Conservation (phyloP, 2,888 invertebrate genomes). For the Melinopterus prodromus region DNA sequence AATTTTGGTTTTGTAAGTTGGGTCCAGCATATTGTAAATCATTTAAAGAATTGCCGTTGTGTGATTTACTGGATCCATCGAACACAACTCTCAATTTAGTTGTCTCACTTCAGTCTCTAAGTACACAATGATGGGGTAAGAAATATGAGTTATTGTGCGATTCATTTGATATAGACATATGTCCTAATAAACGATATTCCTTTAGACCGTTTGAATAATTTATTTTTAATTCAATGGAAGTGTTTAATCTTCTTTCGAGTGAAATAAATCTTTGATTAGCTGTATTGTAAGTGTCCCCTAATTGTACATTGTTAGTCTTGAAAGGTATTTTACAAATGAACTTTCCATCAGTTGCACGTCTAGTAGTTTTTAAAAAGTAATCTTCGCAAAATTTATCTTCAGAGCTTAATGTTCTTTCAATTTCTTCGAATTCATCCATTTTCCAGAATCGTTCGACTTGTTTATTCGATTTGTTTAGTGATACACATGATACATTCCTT, state of each 20-base stretch:
- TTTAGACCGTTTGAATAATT: constrained; percentile 29
- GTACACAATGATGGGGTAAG: neutral
- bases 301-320: constrained; percentile 14
- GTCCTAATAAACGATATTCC: constrained; percentile 28
- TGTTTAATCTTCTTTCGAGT: constrained; percentile 32
- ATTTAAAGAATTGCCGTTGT: neutral
- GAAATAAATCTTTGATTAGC: constrained; percentile 32
- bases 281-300: constrained; percentile 26
- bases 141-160: neutral
- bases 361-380: constrained; percentile 8
- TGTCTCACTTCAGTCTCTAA: neutral
- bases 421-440: constrained; percentile 29
- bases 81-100: neutral
- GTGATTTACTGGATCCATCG: neutral
- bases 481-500: constrained; percentile 6
- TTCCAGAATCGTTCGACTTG: constrained; percentile 34
- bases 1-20: neutral
- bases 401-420: neutral
- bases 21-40: neutral
- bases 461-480: constrained; percentile 22
- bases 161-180: constrained; percentile 24
- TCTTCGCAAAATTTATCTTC: constrained; percentile 16
- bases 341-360: neutral
- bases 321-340: constrained; percentile 5
- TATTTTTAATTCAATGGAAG: constrained; percentile 22